phyloP scores from a whole-genome alignment of 2,888 invertebrate species.

The Ceramica pisi region DNA sequence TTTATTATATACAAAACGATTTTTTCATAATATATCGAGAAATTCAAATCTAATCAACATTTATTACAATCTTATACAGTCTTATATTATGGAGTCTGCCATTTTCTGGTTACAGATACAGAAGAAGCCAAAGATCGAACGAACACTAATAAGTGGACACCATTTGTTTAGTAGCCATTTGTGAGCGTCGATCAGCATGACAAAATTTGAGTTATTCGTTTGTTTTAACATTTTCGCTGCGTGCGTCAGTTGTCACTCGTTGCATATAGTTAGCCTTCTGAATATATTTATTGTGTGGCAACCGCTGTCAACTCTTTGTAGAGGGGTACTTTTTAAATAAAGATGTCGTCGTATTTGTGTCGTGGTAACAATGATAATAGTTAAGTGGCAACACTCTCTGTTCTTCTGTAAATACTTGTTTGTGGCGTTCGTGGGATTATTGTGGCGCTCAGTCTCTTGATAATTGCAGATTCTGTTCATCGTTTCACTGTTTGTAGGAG shows the following conservation, averaged over 20 bases:
- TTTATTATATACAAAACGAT: too few relatives aligned
- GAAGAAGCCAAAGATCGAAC: too few relatives aligned
- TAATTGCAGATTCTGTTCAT: constrained; percentile 4
- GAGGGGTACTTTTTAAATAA: constrained; percentile 52
- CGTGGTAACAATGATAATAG: constrained; percentile 51
- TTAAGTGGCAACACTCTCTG: constrained; percentile 42
- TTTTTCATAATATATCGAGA: too few relatives aligned
- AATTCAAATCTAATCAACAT: too few relatives aligned
- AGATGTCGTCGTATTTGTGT: constrained; percentile 55
- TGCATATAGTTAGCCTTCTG: constrained; percentile 10
- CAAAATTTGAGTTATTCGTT: too few relatives aligned
- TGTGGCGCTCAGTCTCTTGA: constrained; percentile 15
- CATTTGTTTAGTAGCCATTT: too few relatives aligned
- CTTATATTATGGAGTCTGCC: too few relatives aligned
- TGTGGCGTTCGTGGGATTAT: constrained; percentile 30
- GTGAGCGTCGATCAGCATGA: too few relatives aligned
- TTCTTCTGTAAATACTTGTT: constrained; percentile 28
- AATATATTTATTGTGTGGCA: neutral
- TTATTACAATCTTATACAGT: too few relatives aligned
- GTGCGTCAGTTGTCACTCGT: neutral
- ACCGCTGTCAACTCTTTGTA: constrained; percentile 28
- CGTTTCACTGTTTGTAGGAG: neutral
- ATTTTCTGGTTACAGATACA: too few relatives aligned
- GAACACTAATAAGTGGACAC: too few relatives aligned
- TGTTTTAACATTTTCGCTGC: too few relatives aligned